Percentiles rank a stretch among this genome's conserved stretches.
Evolutionary conservation across 2,797 vertebrate species (phyloP).

Genomic region (Ctenopoma kingsleyae): DNA sequence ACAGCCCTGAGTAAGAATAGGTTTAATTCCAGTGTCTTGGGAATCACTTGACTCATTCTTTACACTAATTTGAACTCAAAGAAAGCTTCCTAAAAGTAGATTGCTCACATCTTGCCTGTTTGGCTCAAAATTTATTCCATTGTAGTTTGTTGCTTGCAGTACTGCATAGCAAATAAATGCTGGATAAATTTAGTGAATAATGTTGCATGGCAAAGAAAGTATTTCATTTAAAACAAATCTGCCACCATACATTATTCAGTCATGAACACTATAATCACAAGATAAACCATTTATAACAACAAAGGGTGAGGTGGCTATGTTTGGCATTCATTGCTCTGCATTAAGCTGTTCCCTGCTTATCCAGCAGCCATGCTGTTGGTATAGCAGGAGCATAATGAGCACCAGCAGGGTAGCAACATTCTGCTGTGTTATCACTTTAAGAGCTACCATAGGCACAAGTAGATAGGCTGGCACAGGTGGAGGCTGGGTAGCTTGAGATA

Average conservation of each 20-base stretch:
- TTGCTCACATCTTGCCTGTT: constrained; percentile 13
- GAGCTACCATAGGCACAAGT: constrained; percentile 65
- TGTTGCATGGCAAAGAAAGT: constrained; percentile 27
- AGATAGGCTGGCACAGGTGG: constrained; percentile 66
- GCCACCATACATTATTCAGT: constrained; percentile 37
- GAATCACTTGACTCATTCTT: not conserved
- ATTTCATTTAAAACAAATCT: constrained; percentile 54
- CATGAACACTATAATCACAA: constrained; percentile 44
- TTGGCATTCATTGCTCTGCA: constrained; percentile 44
- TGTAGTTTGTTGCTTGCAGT: constrained; percentile 20
- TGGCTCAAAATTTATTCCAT: constrained; percentile 26
- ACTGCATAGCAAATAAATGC: constrained; percentile 22
- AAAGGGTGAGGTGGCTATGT: constrained; percentile 33
- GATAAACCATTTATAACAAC: constrained; percentile 49
- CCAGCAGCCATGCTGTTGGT: constrained; percentile 49
- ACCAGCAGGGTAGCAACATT: constrained; percentile 60
- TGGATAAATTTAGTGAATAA: constrained; percentile 42
- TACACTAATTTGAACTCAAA: constrained; percentile 32
- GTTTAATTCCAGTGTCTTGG: constrained; percentile 17
- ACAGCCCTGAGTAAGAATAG: not conserved
- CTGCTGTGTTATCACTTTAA: constrained; percentile 68
- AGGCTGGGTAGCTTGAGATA: constrained; percentile 66
- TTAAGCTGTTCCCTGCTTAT: constrained; percentile 60
- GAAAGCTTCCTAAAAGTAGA: constrained; percentile 11
- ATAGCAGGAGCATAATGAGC: constrained; percentile 62